Evolutionary conservation across 2,888 invertebrate genomes (phyloP).

Genomic region (Andrena marginata): DNA sequence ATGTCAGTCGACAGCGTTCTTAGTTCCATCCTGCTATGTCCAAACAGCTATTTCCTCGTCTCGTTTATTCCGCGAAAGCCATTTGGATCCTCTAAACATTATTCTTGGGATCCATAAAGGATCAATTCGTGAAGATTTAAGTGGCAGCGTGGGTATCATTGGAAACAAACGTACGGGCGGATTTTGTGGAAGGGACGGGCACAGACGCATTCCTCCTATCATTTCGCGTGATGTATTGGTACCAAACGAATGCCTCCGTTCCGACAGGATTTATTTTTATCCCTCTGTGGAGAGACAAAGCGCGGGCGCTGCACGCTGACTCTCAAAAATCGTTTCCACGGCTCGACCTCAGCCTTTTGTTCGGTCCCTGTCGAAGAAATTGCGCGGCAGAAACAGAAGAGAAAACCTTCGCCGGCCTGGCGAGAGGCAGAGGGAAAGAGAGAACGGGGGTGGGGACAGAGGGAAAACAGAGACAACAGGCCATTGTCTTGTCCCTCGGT

Average conservation of each 20-base stretch:
- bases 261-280: conserved; percentile 56
- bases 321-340: conserved; percentile 62
- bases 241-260: conserved; percentile 23
- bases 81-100: neutral
- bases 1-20: no score
- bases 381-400: conserved; percentile 64
- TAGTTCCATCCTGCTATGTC: neutral
- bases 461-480: conserved; percentile 65
- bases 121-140: conserved; percentile 4
- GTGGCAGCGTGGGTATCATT: neutral
- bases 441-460: conserved; percentile 57
- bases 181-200: neutral
- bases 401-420: conserved; percentile 53
- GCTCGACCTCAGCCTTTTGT: conserved; percentile 65
- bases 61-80: conserved; percentile 2
- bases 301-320: conserved; percentile 38
- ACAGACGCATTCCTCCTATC: neutral
- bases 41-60: neutral
- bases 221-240: conserved; percentile 15
- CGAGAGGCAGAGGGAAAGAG: conserved; percentile 47
- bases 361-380: conserved; percentile 67
- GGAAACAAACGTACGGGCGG: neutral
- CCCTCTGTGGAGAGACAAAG: conserved; percentile 52
- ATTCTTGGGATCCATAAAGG: neutral
- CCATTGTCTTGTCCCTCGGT: conserved; percentile 78